Base-by-base conservation (phyloP, 1,140 invertebrate genomes). In the Pteromalus puparum region DNA sequence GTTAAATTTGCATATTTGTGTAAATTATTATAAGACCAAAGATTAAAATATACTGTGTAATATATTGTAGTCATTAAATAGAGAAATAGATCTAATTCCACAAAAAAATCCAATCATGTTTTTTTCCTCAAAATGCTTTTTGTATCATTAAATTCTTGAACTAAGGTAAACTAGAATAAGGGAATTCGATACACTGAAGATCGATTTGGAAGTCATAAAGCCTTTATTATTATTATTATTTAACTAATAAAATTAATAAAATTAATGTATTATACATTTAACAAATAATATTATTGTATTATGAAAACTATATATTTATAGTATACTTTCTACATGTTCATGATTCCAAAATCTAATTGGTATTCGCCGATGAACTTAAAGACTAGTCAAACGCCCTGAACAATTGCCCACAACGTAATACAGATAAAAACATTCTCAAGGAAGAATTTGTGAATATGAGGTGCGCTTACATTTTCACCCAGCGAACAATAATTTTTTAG, bases 21-120 rank as follows among this genome's bases (percentile, higher is more conserved):
- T 85, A 82, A 85, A 85, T 85, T 82, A 82, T 46, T 82, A 82
- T 85, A 85, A 85, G 80, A 85, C 84, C 84, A 85, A 85, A 85
- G 84, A 85, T 85, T 85, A 85, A 85, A 82, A 85, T 78, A 78
- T 85, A 85, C 79, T 85, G 80, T 85, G 80, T 85, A 85, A 85
- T 85, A 85, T 85, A 85, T 85, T 85, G 75, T 85, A 85, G 84
- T 85, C 80, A 85, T 82, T 78, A 82, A 85, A 85, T 78, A 85
- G 80, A 82, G 53, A 85, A 85, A 85, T 85, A 82, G 84, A 85
- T 85, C 12, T 85, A 85, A 72, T 85, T 85, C 79, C 75, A 85
- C 80, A 85, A 73, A 85, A 81, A 70, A 7, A n/a, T 65, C 74
- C 38, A 26, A 18, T n/a, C 3, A 13, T 1, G 26, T 70, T 70